These are phyloP conservation scores for Eristalinus sepulchralis DNA, from an alignment of 2,888 invertebrate species.

Conservation along the genomic window DNA sequence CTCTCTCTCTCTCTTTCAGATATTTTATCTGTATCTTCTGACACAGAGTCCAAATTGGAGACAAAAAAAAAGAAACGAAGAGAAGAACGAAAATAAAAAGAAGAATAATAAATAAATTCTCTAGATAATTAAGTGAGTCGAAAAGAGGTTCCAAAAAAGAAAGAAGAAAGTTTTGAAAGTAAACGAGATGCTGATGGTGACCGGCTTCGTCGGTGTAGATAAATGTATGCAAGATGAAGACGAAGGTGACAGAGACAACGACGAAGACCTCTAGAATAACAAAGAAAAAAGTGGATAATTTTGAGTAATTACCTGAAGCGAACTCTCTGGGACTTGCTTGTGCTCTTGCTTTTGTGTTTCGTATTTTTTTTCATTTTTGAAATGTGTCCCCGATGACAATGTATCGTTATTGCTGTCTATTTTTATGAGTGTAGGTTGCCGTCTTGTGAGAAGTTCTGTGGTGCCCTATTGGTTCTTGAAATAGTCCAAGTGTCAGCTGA, in stretches of 20 bases:
- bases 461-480: background rate
- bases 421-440: background rate
- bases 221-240: background rate
- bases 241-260: background rate
- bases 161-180: slow-evolving; percentile 44
- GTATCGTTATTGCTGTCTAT: slow-evolving; percentile 6
- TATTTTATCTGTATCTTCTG: background rate
- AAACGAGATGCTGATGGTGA: background rate
- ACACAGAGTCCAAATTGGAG: background rate
- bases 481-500: background rate
- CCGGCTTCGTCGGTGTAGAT: background rate
- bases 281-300: slow-evolving; percentile 11
- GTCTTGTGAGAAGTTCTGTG: background rate
- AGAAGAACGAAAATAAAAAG: background rate
- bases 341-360: background rate
- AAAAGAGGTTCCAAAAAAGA: slow-evolving; percentile 32
- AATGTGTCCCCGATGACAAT: background rate
- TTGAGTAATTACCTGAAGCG: slow-evolving; percentile 31
- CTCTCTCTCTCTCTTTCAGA: background rate
- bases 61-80: background rate
- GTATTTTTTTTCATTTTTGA: background rate
- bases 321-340: background rate
- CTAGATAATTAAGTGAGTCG: slow-evolving; percentile 47
- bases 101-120: slow-evolving; percentile 8
- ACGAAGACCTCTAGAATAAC: background rate